Evolutionary conservation across 2,888 invertebrate genomes (phyloP), one percentile per base, ranked within the genome.

Genomic region (Sylvicola fuscatus): DNA sequence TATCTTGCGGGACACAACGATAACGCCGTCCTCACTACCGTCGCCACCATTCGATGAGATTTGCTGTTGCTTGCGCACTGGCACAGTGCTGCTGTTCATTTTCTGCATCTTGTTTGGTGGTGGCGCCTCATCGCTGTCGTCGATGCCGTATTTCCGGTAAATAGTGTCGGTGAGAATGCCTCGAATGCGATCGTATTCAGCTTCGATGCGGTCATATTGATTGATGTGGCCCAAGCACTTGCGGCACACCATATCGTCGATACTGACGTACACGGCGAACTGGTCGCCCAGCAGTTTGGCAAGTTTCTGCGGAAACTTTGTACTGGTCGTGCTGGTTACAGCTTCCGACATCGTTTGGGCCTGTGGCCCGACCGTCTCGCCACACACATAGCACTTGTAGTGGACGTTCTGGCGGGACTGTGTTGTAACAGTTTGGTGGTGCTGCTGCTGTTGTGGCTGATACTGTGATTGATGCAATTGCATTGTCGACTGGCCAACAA

Each of bases 251-350:
- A 54, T 54, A 46, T 63, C 62, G 34, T 60, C 58, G 3, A 50
- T 52, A 37, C 59, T 58, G 3, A 63, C 57, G 38, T 62, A 56
- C 3, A 63, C 62, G 45, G 61, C 50, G 44, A 60, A 63, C 7
- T 57, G 57, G 46, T 62, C 60, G 17, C 62, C 62, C 36, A 63
- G 54, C 33, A 63, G 45, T 45, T 61, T 60, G 2, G 59, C 62
- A 42, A 63, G 54, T 51, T 63, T 63, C 42, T 61, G 61, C 35
- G 62, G 61, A 36, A 62, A 52, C 41, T 59, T 58, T 35, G 60
- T 60, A 35, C 56, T 52, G 10, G 61, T 56, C 44, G 57, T 54
- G 21, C 56, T 47, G 36, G 62, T 61, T 31, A 46, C 45, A 45
- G 56, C 51, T 27, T 59, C 58, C 29, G 56, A 52, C 2, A 61